Conservation (phyloP, 2,888 invertebrate genomes). For the Cylindroiulus punctatus region DNA sequence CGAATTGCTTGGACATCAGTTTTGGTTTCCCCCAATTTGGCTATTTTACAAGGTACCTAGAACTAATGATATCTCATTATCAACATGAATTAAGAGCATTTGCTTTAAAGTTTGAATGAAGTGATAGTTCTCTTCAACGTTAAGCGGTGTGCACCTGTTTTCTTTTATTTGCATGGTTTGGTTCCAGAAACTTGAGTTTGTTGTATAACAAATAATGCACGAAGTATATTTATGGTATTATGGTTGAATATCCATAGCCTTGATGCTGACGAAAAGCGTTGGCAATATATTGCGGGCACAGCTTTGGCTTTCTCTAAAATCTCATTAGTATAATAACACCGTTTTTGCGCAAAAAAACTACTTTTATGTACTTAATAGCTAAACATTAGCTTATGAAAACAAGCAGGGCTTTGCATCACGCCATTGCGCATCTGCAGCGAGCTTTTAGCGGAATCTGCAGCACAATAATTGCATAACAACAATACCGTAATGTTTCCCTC, state of each 20-base stretch:
- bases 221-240: background rate
- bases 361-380: slow-evolving; percentile 34
- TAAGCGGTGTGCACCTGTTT: no score
- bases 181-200: background rate
- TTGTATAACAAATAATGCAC: background rate
- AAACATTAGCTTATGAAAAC: slow-evolving; percentile 43
- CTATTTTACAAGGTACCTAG: no score
- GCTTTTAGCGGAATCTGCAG: slow-evolving; percentile 5
- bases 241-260: background rate
- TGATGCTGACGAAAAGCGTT: background rate
- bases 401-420: slow-evolving; percentile 34
- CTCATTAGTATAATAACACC: slow-evolving; percentile 45
- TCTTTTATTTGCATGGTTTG: background rate
- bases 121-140: no score
- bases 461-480: slow-evolving; percentile 28
- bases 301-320: slow-evolving; percentile 39
- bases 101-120: no score
- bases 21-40: no score
- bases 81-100: no score
- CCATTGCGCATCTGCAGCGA: background rate
- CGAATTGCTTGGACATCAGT: no score
- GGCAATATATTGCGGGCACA: background rate
- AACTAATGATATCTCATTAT: no score
- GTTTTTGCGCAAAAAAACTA: slow-evolving; percentile 28
- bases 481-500: slow-evolving; percentile 11